These are phyloP conservation scores for Hydra vulgaris DNA, from an alignment of 30 jellyfish, hydroid and myxozoan species.

Conservation along the genomic window DNA sequence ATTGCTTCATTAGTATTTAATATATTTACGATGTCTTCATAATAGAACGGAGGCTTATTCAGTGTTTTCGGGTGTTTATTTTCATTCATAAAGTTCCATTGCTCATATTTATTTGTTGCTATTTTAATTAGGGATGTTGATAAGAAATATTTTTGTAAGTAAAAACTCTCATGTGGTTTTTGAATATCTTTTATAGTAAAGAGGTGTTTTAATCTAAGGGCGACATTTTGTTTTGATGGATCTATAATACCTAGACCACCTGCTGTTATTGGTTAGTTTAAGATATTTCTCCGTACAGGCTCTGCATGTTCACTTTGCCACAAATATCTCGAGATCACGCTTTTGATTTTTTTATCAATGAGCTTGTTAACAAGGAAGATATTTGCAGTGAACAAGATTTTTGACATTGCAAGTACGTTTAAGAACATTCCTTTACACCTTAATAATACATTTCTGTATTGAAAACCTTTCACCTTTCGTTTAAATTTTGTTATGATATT, in stretches of 20 bases:
- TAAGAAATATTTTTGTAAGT: neutral
- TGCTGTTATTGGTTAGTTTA: neutral
- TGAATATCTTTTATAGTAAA: neutral
- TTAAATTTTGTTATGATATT: no score
- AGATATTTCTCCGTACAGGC: neutral
- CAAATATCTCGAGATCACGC: no score
- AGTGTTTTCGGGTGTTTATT: neutral
- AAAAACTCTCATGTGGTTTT: neutral
- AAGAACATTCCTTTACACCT: neutral
- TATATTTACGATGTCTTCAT: neutral
- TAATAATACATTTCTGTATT: neutral
- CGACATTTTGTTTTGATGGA: neutral
- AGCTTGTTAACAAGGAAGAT: neutral
- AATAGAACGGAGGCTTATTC: neutral
- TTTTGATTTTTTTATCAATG: neutral
- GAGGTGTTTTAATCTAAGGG: neutral
- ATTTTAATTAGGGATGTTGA: neutral
- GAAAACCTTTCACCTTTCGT: neutral
- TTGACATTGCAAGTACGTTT: neutral
- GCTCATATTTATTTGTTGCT: neutral
- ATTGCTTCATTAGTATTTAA: neutral
- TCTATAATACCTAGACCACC: neutral
- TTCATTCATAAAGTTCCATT: neutral
- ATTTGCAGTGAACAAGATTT: neutral
- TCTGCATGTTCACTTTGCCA: neutral